Conservation (phyloP, 2,797 vertebrate species). For the Pangasius mekongensis region DNA sequence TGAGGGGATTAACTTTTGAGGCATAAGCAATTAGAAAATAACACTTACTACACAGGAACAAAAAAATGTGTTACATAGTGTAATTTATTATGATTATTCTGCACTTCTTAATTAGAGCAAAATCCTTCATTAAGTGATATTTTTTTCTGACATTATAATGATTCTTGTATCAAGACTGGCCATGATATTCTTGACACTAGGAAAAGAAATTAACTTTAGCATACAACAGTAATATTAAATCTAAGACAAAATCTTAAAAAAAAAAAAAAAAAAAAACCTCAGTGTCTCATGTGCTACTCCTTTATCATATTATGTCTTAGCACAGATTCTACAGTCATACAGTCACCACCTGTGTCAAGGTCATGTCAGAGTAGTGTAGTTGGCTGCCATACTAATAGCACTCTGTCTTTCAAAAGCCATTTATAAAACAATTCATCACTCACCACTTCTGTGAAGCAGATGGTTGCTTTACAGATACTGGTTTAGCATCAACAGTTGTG, state of each 20-base stretch:
- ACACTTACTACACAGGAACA: no score
- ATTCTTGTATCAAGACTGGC: neutral
- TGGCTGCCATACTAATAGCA: constrained; percentile 57
- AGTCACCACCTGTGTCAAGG: constrained; percentile 12
- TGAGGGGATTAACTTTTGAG: no score
- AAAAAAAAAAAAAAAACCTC: neutral
- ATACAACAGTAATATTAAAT: neutral
- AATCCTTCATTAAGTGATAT: neutral
- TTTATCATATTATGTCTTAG: neutral
- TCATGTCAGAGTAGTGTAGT: constrained; percentile 46
- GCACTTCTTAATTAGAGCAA: neutral
- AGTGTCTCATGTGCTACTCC: neutral
- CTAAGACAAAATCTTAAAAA: neutral
- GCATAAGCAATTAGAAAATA: no score
- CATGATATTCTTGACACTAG: neutral
- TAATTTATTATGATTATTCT: neutral
- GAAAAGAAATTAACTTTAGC: neutral
- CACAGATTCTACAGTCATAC: constrained; percentile 17
- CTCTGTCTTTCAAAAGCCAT: constrained; percentile 62
- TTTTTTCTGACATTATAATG: neutral
- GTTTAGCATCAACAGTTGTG: constrained; percentile 58
- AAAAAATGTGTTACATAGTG: no score
- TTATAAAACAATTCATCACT: constrained; percentile 70
- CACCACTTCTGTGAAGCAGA: constrained; percentile 62
- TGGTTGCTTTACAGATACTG: constrained; percentile 65